Evolutionary conservation across 2,888 invertebrate species (phyloP).

Genomic region (Endotricha flammealis): DNA sequence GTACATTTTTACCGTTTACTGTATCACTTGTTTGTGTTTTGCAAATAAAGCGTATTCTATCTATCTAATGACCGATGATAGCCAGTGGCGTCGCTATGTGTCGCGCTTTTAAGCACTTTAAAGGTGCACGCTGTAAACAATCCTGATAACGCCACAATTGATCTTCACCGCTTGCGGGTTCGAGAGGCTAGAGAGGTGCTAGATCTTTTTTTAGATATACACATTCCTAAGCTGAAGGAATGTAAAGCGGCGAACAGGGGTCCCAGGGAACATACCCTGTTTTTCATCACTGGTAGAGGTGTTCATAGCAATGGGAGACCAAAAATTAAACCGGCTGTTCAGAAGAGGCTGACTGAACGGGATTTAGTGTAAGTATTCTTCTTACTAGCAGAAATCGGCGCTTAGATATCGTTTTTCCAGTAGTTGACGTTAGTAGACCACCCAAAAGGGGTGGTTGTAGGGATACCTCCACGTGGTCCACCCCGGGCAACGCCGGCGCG

Average conservation of each 20-base stretch:
- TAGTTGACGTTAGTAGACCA: too few relatives aligned
- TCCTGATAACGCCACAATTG: slow-evolving; percentile 73
- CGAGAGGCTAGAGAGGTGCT: slow-evolving; percentile 84
- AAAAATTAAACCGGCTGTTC: slow-evolving; percentile 84
- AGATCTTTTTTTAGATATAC: slow-evolving; percentile 83
- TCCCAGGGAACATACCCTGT: slow-evolving; percentile 41
- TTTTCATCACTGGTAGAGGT: slow-evolving; percentile 91
- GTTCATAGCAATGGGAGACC: slow-evolving; percentile 83
- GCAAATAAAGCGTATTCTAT: too few relatives aligned
- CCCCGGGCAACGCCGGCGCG: too few relatives aligned
- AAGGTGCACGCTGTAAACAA: slow-evolving; percentile 48
- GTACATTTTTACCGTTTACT: too few relatives aligned
- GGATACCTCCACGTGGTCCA: too few relatives aligned
- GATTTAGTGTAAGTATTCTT: slow-evolving; percentile 77
- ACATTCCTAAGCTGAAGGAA: slow-evolving; percentile 74
- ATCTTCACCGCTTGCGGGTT: slow-evolving; percentile 87
- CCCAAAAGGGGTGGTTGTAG: too few relatives aligned
- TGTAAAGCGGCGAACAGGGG: slow-evolving; percentile 14
- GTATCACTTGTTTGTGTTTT: too few relatives aligned
- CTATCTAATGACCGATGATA: too few relatives aligned
- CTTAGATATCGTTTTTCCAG: too few relatives aligned
- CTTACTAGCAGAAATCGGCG: too few relatives aligned
- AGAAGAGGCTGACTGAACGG: slow-evolving; percentile 78
- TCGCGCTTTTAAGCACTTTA: too few relatives aligned
- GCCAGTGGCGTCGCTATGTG: too few relatives aligned